A percentile compares a stretch with the other conserved stretches of the same genome.
These are phyloP conservation scores for Ammodytes dubius DNA, from an alignment of 2,113 vertebrate species.

Conservation along the genomic window DNA sequence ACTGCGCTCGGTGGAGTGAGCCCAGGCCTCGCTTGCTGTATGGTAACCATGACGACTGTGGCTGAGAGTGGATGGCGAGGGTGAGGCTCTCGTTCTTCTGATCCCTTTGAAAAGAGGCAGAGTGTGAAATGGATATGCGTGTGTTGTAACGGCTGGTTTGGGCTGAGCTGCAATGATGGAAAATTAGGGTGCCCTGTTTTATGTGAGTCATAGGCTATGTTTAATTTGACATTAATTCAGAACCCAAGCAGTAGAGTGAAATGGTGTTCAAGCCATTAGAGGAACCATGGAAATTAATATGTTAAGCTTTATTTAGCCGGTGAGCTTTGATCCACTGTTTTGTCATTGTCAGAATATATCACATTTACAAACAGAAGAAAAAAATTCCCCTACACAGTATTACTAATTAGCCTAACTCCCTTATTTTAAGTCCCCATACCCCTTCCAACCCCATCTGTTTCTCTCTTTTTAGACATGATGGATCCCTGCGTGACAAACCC, in stretches of 20 bases:
- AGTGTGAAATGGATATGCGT: constrained; percentile 70
- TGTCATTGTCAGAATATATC: not conserved
- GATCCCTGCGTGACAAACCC: constrained; percentile 91
- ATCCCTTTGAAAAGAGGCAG: constrained; percentile 68
- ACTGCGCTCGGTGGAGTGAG: constrained; percentile 58
- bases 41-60: constrained; percentile 83
- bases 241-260: not conserved
- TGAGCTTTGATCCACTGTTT: constrained; percentile 24
- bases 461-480: constrained; percentile 65
- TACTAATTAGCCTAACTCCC: constrained; percentile 20
- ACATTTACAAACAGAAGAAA: constrained; percentile 3
- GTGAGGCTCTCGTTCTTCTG: constrained; percentile 70
- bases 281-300: constrained; percentile 9
- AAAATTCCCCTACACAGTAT: constrained; percentile 4
- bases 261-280: not conserved
- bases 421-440: not conserved
- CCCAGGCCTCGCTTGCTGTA: constrained; percentile 66
- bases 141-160: constrained; percentile 41
- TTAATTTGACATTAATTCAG: not conserved
- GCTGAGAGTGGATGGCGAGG: constrained; percentile 70
- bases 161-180: constrained; percentile 29
- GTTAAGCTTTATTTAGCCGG: not conserved
- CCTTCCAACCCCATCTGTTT: constrained; percentile 16
- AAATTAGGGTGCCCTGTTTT: constrained; percentile 32
- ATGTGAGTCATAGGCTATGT: constrained; percentile 4